Conservation (phyloP, 2,797 vertebrate genomes). For the Sciurus carolinensis region DNA sequence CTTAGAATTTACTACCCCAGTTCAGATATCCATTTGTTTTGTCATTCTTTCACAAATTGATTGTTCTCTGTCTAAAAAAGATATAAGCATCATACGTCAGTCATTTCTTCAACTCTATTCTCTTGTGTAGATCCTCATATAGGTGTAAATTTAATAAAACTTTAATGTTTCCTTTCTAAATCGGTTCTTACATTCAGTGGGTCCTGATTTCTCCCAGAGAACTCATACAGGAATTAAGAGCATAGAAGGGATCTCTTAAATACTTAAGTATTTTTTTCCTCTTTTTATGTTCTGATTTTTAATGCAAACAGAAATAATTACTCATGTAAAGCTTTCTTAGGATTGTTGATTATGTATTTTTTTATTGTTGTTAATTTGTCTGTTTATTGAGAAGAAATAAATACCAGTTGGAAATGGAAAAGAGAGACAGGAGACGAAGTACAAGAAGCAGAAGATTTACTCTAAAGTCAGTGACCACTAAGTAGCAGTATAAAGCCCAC, state of each 20-base stretch:
- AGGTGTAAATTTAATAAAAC: not conserved
- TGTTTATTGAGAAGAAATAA: not conserved
- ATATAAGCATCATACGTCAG: not conserved
- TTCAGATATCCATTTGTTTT: not conserved
- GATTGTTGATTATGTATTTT: not conserved
- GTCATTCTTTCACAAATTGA: not conserved
- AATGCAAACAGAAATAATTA: not conserved
- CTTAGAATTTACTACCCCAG: not conserved
- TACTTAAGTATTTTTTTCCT: not conserved
- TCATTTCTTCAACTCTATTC: not conserved
- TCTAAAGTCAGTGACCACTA: not conserved
- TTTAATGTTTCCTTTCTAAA: not conserved
- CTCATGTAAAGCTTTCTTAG: not conserved
- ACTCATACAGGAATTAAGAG: not conserved
- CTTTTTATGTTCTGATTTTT: not conserved
- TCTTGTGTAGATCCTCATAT: not conserved
- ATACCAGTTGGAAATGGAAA: not conserved
- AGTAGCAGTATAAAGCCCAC: not conserved
- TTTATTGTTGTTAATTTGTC: not conserved
- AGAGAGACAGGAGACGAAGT: not conserved
- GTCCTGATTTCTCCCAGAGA: not conserved
- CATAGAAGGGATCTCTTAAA: not conserved
- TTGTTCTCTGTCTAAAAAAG: not conserved
- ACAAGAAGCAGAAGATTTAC: rapidly evolving
- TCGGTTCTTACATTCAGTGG: not conserved